A percentile compares a stretch with the other conserved stretches of the same genome.
phyloP scores from a whole-genome alignment of 2,888 invertebrate genomes.

The Sphaeridia pumilis region DNA sequence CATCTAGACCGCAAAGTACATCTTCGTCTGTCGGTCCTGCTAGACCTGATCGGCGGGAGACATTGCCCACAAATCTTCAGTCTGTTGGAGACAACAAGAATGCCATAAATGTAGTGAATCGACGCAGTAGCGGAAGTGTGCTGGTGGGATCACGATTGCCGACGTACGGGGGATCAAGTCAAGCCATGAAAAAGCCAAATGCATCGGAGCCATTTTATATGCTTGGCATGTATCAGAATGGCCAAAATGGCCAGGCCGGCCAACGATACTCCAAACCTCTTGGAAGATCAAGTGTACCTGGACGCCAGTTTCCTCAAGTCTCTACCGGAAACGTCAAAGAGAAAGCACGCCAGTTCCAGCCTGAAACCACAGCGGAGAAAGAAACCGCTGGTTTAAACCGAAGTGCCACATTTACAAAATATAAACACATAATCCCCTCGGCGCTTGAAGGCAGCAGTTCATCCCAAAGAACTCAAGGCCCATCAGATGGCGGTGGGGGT shows the following conservation, averaged over 20 bases:
- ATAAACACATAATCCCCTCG: too few species aligned
- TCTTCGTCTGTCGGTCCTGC: neutral
- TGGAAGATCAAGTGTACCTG: neutral
- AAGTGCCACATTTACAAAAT: conserved; percentile 22
- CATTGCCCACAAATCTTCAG: conserved; percentile 5
- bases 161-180: conserved; percentile 5
- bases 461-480: too few species aligned
- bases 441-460: too few species aligned
- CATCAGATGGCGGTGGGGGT: too few species aligned
- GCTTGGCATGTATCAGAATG: conserved; percentile 9
- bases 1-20: neutral
- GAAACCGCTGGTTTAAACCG: conserved; percentile 10
- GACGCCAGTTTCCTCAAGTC: conserved; percentile 18
- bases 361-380: conserved; percentile 11
- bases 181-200: conserved; percentile 19
- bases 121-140: neutral
- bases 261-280: neutral
- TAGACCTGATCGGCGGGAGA: conserved; percentile 5
- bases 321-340: conserved; percentile 44
- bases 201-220: conserved; percentile 29
- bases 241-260: neutral
- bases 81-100: neutral
- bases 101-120: neutral
- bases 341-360: conserved; percentile 44
- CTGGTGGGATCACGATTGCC: neutral